Evolutionary conservation across 2,113 vertebrate genomes (phyloP), one percentile per base, ranked within the genome.

Genomic region (Sigmodon hispidus): DNA sequence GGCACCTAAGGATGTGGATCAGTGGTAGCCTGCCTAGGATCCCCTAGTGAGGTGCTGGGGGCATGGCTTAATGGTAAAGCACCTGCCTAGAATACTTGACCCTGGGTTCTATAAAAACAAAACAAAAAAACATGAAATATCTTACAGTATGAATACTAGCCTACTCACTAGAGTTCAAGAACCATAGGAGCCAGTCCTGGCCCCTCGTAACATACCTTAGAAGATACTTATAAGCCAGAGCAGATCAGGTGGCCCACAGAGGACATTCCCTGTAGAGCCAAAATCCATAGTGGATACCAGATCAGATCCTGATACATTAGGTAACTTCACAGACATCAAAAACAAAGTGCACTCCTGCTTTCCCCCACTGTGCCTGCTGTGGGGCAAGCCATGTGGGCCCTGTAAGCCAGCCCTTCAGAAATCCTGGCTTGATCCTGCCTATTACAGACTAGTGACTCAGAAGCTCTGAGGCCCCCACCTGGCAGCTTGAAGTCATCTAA

Each of bases 331-430:
- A 19, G 31, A 50, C 10, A 19, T 86, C 61, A 67, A 63, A 63
- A 85, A 67, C 19, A 67, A 67, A 17, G 61, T 67, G 40, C 31
- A 3, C 24, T 67, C 63, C 65, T 17, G 11, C 12, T 8, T 29
- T 26, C 50, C 67, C 22, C 40, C 36, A n/a, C 13, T 70, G 31
- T 61, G 59, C 29, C 26, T 50, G 83, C 36, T 87, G 15, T 55
- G 40, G 17, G 84, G n/a, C 86, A 67, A 57, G 55, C 40, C 11
- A 59, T 55, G 83, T 24, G 8, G 36, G 34, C 40, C 15, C 15
- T 87, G 94, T 89, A n/a, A 95, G 40, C 93, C 96, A 70, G 12
- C 70, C 52, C 97, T 94, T 97, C 96, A 89, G 96, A 29, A 29
- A 81, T 48, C 17, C 73, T 40, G 22, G 40, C 24, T 21, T 7